Base-by-base conservation (phyloP, 2,888 invertebrate genomes). In the Monoplex corrugatus region DNA sequence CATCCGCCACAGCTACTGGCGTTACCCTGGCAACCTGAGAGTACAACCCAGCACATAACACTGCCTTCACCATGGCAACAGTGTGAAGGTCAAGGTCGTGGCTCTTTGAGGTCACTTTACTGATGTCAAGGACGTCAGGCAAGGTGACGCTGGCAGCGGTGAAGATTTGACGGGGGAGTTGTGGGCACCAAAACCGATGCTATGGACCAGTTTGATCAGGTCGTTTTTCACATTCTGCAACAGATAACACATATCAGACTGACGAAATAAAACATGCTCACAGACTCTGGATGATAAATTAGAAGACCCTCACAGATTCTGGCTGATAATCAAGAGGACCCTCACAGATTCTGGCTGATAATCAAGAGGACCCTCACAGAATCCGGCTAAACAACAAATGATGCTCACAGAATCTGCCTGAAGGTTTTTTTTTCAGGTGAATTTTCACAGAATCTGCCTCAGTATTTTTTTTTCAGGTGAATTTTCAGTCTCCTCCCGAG, bases 11-110 rank as follows among this genome's bases (percentile, higher is more conserved):
- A 35, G 92, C 92, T 38, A 91, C 91, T 57, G 92, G 93, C 19
- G 90, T 92, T 23, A 94, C 91, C 91, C 91, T 92, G 45, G 95
- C 95, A 89, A 99, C 97, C 95, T 99, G 98, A 0, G 99, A 99
- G 96, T 98, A 99, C 19, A 99, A 96, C 28, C 98, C 98, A 23
- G 98, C 98, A 89, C 98, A 98, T 82, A 99, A 97, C 16, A 99
- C 97, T 3, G 98, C 98, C 91, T 95, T 95, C 35, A 96, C 91
- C 90, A 95, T 92, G 45, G 95, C 93, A 50, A 94, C 91, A 45
- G 92, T 91, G 40, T 91, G 91, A 16, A 78, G 87, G 82, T 93
- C 93, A 44, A 95, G 91, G 44, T 93, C 92, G 87, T 89, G 91
- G 45, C 86, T 88, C 44, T 86, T 89, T 6, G 87, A 89, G 80